These are phyloP conservation scores for Acanthaster planci DNA, from an alignment of 35 echinoderm and acorn worm genomes.

Conservation along the genomic window DNA sequence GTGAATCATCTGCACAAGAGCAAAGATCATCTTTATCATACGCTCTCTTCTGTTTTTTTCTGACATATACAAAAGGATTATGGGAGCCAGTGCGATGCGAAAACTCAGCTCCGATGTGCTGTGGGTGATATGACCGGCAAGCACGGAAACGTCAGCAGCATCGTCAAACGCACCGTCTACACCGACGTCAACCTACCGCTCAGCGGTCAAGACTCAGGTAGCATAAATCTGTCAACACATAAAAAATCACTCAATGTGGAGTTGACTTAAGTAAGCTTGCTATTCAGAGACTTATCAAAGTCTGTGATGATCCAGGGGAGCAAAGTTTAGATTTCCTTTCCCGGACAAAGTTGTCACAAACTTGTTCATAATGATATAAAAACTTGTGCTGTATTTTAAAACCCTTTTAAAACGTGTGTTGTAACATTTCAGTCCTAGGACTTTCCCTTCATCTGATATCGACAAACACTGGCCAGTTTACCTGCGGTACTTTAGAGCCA, in stretches of 20 bases:
- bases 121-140: conserved; percentile 62
- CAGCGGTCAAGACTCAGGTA: conserved; percentile 45
- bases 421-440: not conserved
- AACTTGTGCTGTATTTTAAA: too few species aligned
- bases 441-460: not conserved
- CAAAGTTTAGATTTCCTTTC: too few species aligned
- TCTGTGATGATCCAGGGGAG: not conserved
- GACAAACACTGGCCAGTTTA: not conserved
- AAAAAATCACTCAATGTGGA: not conserved
- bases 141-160: conserved; percentile 52
- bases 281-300: not conserved
- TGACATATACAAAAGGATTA: conserved; percentile 24
- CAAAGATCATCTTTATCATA: too few species aligned
- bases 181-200: conserved; percentile 65
- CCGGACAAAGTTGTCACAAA: too few species aligned
- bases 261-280: not conserved
- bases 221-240: not conserved
- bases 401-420: too few species aligned
- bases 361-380: too few species aligned
- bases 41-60: too few species aligned
- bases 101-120: conserved; percentile 54
- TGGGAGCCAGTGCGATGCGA: conserved; percentile 43
- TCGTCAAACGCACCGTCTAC: conserved; percentile 15
- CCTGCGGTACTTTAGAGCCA: not conserved
- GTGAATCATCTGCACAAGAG: too few species aligned